phyloP scores from a whole-genome alignment of 2,113 vertebrate species.

The Limanda limanda region DNA sequence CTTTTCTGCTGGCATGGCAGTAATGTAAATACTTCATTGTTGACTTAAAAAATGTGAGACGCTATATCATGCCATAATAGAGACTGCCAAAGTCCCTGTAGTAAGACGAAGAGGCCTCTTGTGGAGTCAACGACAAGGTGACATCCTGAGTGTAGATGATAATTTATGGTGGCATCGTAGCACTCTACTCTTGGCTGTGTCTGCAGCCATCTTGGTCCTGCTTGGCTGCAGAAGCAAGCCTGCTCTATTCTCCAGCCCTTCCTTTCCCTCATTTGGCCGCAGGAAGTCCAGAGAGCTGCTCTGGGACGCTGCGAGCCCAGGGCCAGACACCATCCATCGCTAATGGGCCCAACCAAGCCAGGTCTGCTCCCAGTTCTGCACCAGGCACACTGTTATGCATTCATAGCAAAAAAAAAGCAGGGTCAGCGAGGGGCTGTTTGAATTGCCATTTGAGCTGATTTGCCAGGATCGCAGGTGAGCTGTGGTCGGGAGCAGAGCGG shows the following conservation, averaged over 20 bases:
- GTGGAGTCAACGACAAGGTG: slow-evolving; percentile 61
- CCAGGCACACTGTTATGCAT: slow-evolving; percentile 51
- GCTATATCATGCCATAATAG: slow-evolving; percentile 49
- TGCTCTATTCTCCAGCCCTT: slow-evolving; percentile 54
- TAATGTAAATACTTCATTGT: slow-evolving; percentile 58
- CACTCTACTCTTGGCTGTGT: slow-evolving; percentile 47
- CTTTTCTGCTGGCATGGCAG: slow-evolving; percentile 48
- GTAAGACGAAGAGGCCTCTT: slow-evolving; percentile 64
- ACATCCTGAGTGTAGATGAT: slow-evolving; percentile 57
- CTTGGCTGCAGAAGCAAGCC: slow-evolving; percentile 46
- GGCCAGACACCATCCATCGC: slow-evolving; percentile 73
- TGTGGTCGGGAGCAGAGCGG: slow-evolving; percentile 31
- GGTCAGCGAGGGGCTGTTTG: slow-evolving; percentile 56
- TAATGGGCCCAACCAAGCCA: slow-evolving; percentile 60
- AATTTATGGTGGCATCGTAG: slow-evolving; percentile 56
- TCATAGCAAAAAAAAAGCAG: slow-evolving; percentile 53
- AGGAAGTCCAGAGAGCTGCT: slow-evolving; percentile 68
- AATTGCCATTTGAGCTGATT: slow-evolving; percentile 34
- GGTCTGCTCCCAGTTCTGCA: slow-evolving; percentile 50
- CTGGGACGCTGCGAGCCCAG: slow-evolving; percentile 41
- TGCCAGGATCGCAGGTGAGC: slow-evolving; percentile 65
- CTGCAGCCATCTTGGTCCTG: slow-evolving; percentile 42
- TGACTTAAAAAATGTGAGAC: slow-evolving; percentile 55
- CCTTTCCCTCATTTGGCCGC: slow-evolving; percentile 59
- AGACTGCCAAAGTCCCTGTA: slow-evolving; percentile 50